A percentile compares a stretch with the other conserved stretches of the same genome.
These are phyloP conservation scores for Labrus mixtus DNA, from an alignment of 2,113 vertebrate genomes.

Conservation along the genomic window DNA sequence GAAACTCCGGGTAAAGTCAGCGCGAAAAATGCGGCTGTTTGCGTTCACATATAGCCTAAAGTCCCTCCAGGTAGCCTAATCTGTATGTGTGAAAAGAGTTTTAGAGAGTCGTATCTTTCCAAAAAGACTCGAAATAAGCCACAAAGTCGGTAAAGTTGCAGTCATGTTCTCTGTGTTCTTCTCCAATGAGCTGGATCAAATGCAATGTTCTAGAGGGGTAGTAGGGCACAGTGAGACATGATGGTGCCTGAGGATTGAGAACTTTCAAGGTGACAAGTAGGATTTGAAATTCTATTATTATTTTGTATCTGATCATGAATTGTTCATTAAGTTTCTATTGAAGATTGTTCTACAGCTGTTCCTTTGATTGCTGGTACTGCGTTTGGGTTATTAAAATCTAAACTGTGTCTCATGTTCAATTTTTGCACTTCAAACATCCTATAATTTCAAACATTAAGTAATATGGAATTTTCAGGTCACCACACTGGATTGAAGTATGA, in stretches of 20 bases:
- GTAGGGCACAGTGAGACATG: not conserved
- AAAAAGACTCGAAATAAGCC: too few species aligned
- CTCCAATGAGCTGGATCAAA: too few species aligned
- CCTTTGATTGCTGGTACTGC: not conserved
- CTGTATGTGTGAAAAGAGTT: too few species aligned
- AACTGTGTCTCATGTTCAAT: not conserved
- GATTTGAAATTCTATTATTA: not conserved
- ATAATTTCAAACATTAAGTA: slow-evolving; percentile 10
- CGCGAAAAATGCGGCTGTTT: too few species aligned
- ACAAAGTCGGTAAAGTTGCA: too few species aligned
- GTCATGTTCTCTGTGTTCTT: too few species aligned
- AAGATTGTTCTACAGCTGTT: not conserved
- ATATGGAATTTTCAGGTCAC: not conserved
- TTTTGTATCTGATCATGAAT: too few species aligned
- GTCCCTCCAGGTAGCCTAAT: too few species aligned
- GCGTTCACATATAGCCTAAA: too few species aligned
- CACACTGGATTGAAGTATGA: slow-evolving; percentile 14
- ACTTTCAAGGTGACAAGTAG: not conserved
- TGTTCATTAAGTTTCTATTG: too few species aligned
- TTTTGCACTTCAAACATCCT: not conserved
- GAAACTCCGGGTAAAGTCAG: too few species aligned
- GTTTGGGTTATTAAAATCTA: not conserved
- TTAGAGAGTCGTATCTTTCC: too few species aligned
- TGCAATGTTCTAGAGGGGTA: not conserved
- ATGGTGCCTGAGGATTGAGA: not conserved